Percentiles rank a stretch among this genome's conserved stretches.
phyloP scores from a whole-genome alignment of 2,888 invertebrate genomes.

The Cordilura impudica region DNA sequence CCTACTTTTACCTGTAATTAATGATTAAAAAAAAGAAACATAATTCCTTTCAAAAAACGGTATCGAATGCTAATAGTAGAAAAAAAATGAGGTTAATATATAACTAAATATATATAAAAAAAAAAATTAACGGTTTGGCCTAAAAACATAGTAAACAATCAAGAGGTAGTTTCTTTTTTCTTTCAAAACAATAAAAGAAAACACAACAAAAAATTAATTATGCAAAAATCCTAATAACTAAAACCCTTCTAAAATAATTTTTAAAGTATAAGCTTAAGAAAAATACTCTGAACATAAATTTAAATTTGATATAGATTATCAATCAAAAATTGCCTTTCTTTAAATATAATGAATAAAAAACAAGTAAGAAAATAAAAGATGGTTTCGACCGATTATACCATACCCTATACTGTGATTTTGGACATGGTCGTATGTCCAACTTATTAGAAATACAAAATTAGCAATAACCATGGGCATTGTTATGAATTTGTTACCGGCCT shows the following conservation, averaged over 20 bases:
- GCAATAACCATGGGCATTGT: too few species aligned
- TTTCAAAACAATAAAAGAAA: neutral
- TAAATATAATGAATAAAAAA: neutral
- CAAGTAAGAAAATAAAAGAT: neutral
- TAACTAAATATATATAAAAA: neutral
- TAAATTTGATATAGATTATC: constrained; percentile 31
- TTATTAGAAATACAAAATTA: too few species aligned
- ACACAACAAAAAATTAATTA: constrained; percentile 9
- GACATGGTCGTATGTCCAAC: too few species aligned
- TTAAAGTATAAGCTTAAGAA: constrained; percentile 3
- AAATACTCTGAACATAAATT: constrained; percentile 4
- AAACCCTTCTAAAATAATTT: constrained; percentile 20
- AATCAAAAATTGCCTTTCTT: constrained; percentile 28
- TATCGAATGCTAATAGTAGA: too few species aligned
- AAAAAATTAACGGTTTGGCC: constrained; percentile 15
- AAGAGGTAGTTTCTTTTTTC: neutral
- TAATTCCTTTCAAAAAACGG: too few species aligned
- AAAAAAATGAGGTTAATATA: constrained; percentile 8
- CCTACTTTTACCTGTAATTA: too few species aligned
- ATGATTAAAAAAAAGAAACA: too few species aligned
- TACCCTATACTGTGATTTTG: too few species aligned
- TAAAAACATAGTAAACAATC: neutral
- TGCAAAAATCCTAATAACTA: neutral
- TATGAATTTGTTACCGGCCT: too few species aligned
- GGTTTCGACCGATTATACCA: too few species aligned